Evolutionary conservation across 2,888 invertebrate species (phyloP).

Genomic region (Agriopis marginaria): DNA sequence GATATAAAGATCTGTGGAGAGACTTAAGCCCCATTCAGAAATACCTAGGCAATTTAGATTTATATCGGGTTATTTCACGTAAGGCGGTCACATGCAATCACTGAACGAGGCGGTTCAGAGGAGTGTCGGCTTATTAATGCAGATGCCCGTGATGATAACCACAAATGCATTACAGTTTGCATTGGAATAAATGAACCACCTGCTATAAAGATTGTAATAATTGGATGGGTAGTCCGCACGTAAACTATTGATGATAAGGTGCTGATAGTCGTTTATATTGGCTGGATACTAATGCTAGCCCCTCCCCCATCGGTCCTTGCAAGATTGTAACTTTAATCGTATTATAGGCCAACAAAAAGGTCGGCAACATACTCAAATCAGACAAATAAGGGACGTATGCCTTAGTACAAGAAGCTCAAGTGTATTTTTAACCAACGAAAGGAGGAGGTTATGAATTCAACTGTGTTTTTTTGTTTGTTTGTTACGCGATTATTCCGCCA

Average conservation of each 20-base stretch:
- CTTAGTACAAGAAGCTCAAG: too few relatives aligned
- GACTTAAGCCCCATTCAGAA: slow-evolving; percentile 28
- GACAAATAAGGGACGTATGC: too few relatives aligned
- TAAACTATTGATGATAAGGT: slow-evolving; percentile 11
- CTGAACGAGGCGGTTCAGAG: slow-evolving; percentile 45
- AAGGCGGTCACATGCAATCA: slow-evolving; percentile 66
- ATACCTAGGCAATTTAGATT: slow-evolving; percentile 70
- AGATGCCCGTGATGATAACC: slow-evolving; percentile 43
- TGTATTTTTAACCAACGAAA: too few relatives aligned
- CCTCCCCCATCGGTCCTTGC: slow-evolving; percentile 1
- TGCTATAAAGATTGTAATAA: slow-evolving; percentile 38
- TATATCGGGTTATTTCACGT: slow-evolving; percentile 66
- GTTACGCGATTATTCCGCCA: too few relatives aligned
- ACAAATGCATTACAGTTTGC: slow-evolving; percentile 37
- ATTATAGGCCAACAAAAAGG: too few relatives aligned
- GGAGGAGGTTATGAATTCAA: too few relatives aligned
- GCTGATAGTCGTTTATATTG: slow-evolving; percentile 13
- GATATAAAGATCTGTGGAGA: background rate
- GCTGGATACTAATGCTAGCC: slow-evolving; percentile 1
- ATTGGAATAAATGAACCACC: slow-evolving; percentile 42
- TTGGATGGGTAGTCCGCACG: slow-evolving; percentile 24
- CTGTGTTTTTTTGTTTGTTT: too few relatives aligned
- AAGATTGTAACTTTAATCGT: slow-evolving; percentile 10
- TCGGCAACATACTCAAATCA: too few relatives aligned
- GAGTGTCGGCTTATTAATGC: slow-evolving; percentile 47